Conservation (phyloP, 2,888 invertebrate genomes). For the Caenorhabditis auriculariae region DNA sequence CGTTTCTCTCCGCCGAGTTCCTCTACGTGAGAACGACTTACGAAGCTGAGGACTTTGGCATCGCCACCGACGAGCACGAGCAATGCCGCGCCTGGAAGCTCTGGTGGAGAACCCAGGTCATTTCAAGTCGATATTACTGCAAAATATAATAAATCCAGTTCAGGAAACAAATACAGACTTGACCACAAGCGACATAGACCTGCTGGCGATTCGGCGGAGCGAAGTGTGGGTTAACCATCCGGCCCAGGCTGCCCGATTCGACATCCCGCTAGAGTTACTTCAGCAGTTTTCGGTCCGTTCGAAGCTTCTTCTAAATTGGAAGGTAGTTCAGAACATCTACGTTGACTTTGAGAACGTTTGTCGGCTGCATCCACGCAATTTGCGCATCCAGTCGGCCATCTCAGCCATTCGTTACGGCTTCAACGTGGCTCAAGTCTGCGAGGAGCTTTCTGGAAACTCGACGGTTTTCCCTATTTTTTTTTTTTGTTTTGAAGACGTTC, state of each 20-base stretch:
- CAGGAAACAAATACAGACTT: constrained; percentile 13
- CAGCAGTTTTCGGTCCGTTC: constrained; percentile 22
- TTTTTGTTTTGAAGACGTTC: no score
- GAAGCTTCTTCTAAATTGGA: neutral
- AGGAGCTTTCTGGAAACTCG: no score
- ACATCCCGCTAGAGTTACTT: constrained; percentile 26
- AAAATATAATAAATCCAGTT: no score
- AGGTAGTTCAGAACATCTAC: constrained; percentile 18
- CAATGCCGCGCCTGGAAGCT: constrained; percentile 46
- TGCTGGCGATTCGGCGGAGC: constrained; percentile 28
- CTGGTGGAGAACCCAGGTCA: constrained; percentile 35
- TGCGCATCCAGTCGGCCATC: constrained; percentile 30
- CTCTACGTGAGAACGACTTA: constrained; percentile 39
- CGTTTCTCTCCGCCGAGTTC: constrained; percentile 8
- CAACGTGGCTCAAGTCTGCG: no score
- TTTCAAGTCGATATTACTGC: no score
- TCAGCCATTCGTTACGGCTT: no score
- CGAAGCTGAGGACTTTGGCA: constrained; percentile 42
- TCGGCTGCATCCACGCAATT: constrained; percentile 28
- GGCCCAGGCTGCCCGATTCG: constrained; percentile 24
- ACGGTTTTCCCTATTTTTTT: no score
- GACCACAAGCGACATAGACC: constrained; percentile 31
- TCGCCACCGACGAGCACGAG: constrained; percentile 26
- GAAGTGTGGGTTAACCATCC: constrained; percentile 24
- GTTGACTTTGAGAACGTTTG: constrained; percentile 39